Evolutionary conservation across 2,113 vertebrate species (phyloP).

Genomic region (Saguinus midas): DNA sequence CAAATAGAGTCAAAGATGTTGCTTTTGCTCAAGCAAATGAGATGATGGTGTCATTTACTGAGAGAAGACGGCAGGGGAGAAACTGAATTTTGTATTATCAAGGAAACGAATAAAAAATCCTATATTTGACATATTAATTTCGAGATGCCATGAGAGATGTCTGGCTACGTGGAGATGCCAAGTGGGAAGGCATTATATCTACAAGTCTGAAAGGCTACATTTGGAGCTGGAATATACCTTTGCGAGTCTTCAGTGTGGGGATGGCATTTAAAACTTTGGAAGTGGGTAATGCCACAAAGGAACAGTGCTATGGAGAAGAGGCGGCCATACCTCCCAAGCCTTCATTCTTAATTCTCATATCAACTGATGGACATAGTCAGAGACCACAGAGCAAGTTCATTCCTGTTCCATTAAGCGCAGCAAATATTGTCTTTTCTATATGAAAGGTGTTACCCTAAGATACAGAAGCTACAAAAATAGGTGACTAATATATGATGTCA

Average conservation of each 20-base stretch:
- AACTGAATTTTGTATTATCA: not conserved
- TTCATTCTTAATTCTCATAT: not conserved
- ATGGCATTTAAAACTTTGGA: constrained; percentile 10
- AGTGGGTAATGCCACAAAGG: not conserved
- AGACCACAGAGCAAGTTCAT: not conserved
- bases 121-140: constrained; percentile 20
- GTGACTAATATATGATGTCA: not conserved
- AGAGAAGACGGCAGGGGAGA: not conserved
- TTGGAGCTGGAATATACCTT: not conserved
- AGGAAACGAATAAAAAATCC: not conserved
- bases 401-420: not conserved
- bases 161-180: not conserved
- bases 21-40: not conserved
- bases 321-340: not conserved
- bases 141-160: constrained; percentile 25
- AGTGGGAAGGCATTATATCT: not conserved
- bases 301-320: not conserved
- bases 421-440: not conserved
- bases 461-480: not conserved
- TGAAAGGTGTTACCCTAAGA: not conserved
- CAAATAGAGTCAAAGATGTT: not conserved
- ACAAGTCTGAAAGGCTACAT: not conserved
- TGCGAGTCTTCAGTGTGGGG: not conserved
- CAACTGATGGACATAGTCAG: not conserved
- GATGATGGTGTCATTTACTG: not conserved